phyloP scores from a whole-genome alignment of 2,888 invertebrate species.

The Tetragonula carbonaria region DNA sequence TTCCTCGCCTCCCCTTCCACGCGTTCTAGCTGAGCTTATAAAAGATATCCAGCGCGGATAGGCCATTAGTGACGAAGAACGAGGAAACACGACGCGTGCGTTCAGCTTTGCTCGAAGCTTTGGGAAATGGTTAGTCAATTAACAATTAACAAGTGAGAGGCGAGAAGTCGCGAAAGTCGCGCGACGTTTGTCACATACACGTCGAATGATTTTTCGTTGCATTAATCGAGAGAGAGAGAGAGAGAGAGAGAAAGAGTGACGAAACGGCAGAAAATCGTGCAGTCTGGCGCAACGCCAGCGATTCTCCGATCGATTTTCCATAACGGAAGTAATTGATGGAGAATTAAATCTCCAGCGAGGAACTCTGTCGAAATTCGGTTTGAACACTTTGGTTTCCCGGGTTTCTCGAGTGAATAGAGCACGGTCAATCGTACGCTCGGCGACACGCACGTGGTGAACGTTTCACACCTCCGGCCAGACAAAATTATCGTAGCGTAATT shows the following conservation, averaged over 20 bases:
- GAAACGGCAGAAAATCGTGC: constrained; percentile 14
- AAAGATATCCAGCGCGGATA: constrained; percentile 77
- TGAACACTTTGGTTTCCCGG: background rate
- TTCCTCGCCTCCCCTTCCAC: constrained; percentile 41
- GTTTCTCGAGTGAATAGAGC: constrained; percentile 8
- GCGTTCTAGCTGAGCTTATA: constrained; percentile 76
- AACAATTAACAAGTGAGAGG: constrained; percentile 1
- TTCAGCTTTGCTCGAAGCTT: background rate
- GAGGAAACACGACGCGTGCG: constrained; percentile 20
- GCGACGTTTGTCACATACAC: constrained; percentile 11
- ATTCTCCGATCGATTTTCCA: constrained; percentile 16
- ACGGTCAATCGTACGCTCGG: too few relatives aligned
- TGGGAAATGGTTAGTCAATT: constrained; percentile 55
- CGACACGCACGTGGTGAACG: too few relatives aligned
- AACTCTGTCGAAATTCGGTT: background rate
- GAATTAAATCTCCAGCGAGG: constrained; percentile 21
- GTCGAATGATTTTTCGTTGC: background rate
- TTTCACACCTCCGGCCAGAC: too few relatives aligned
- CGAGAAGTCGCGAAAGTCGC: background rate
- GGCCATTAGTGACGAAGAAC: constrained; percentile 72
- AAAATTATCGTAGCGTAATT: too few relatives aligned
- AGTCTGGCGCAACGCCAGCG: constrained; percentile 22
- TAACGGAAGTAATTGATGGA: constrained; percentile 28
- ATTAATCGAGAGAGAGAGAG: too few relatives aligned
- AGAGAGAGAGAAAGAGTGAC: background rate